Evolutionary conservation across 2,888 invertebrate species (phyloP).

Genomic region (Seira sanloemensis): DNA sequence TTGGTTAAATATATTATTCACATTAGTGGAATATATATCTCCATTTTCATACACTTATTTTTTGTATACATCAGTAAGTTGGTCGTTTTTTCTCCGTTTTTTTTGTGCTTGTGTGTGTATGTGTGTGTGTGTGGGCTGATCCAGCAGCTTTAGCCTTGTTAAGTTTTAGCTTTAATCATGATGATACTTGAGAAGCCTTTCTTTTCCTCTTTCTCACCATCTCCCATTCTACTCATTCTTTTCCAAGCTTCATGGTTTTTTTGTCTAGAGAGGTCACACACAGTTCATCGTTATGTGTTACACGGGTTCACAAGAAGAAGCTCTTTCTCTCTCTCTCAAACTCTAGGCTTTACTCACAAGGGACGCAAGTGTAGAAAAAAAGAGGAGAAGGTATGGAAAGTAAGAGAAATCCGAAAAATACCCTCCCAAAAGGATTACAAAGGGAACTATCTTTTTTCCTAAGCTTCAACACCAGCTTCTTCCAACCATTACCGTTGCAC

Average conservation of each 20-base stretch:
- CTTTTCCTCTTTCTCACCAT: slow-evolving; percentile 48
- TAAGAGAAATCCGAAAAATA: slow-evolving; percentile 55
- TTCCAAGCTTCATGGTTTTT: background rate
- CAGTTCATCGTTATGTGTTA: slow-evolving; percentile 39
- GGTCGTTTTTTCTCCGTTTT: background rate
- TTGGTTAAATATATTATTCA: background rate
- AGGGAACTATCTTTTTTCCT: slow-evolving; percentile 14
- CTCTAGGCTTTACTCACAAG: slow-evolving; percentile 25
- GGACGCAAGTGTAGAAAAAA: slow-evolving; percentile 12
- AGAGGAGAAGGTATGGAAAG: slow-evolving; percentile 14
- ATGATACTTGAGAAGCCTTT: slow-evolving; percentile 54
- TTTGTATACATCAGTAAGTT: background rate
- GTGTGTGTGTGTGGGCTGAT: slow-evolving; percentile 26
- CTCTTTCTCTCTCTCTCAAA: background rate
- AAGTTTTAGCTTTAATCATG: slow-evolving; percentile 61
- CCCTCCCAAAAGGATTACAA: slow-evolving; percentile 58
- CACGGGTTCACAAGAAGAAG: background rate
- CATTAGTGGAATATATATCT: background rate
- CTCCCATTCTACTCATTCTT: slow-evolving; percentile 47
- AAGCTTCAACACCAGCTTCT: background rate
- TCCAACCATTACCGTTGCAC: background rate
- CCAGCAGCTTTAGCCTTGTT: slow-evolving; percentile 52
- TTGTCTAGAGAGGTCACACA: slow-evolving; percentile 37
- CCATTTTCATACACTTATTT: background rate
- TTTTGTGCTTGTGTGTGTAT: background rate